These are phyloP conservation scores for Lasaia peninsularis DNA, from an alignment of 1,140 invertebrate genomes.

Conservation along the genomic window DNA sequence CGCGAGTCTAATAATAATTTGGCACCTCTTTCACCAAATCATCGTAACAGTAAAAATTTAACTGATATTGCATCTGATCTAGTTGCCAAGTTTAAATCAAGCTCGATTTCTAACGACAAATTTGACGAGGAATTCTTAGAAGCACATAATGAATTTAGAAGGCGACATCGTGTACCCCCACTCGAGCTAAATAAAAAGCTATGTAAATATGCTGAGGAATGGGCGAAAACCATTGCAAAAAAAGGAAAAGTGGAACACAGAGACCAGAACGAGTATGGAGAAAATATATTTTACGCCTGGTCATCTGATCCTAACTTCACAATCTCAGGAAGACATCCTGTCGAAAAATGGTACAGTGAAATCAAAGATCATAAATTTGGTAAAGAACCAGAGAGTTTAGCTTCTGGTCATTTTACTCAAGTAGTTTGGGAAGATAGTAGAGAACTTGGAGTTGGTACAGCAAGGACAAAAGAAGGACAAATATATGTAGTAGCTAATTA, in stretches of 20 bases:
- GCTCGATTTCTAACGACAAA: constrained; percentile 53
- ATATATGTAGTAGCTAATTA: constrained; percentile 92
- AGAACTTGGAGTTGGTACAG: constrained; percentile 87
- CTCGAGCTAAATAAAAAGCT: constrained; percentile 84
- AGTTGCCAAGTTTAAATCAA: constrained; percentile 53
- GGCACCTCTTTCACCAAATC: constrained; percentile 39
- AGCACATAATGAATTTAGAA: constrained; percentile 87
- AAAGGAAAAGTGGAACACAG: constrained; percentile 86
- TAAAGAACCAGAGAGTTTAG: constrained; percentile 81
- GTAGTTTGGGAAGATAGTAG: constrained; percentile 88
- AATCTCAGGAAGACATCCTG: constrained; percentile 83
- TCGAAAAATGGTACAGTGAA: constrained; percentile 86
- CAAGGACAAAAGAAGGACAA: constrained; percentile 83
- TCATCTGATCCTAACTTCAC: constrained; percentile 84
- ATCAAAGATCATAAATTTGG: constrained; percentile 80
- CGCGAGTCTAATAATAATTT: constrained; percentile 43
- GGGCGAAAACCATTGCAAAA: constrained; percentile 85
- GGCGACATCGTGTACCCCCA: constrained; percentile 82
- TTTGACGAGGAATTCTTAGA: constrained; percentile 82
- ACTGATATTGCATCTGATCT: constrained; percentile 51
- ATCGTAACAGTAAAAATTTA: constrained; percentile 59
- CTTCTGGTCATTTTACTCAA: constrained; percentile 86
- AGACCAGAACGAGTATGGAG: constrained; percentile 85
- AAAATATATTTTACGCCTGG: constrained; percentile 89
- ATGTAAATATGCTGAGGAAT: constrained; percentile 87